Evolutionary conservation across 2,888 invertebrate species (phyloP).

Genomic region (Rhagonycha lutea): DNA sequence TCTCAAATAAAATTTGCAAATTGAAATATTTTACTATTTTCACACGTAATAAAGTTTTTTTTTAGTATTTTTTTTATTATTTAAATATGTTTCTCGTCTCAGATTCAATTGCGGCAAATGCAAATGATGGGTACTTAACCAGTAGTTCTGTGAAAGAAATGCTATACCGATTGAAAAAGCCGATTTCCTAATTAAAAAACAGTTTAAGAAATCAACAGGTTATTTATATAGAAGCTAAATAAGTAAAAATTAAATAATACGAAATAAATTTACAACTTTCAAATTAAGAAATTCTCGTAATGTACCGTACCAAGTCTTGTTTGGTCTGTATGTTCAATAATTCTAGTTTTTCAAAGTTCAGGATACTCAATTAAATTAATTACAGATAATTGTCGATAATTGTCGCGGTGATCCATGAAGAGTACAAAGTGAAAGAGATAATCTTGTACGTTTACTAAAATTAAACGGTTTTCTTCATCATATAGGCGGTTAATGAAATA

Average conservation of each 20-base stretch:
- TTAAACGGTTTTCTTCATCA: neutral
- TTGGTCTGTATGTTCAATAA: neutral
- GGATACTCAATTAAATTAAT: neutral
- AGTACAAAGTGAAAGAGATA: neutral
- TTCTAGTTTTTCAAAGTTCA: neutral
- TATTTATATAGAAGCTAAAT: neutral
- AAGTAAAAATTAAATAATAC: neutral
- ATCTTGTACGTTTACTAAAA: neutral
- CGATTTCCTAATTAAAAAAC: neutral
- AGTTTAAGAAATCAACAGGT: neutral
- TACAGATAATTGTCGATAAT: neutral
- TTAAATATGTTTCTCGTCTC: too few relatives aligned
- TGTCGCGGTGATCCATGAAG: neutral
- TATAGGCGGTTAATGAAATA: neutral
- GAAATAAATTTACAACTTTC: neutral
- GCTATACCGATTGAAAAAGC: neutral
- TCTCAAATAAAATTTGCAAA: too few relatives aligned
- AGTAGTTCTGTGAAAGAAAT: neutral
- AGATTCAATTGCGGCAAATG: neutral
- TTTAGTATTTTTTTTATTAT: too few relatives aligned
- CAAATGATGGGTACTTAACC: neutral
- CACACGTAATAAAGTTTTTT: too few relatives aligned
- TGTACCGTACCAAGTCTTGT: neutral
- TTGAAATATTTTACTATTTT: too few relatives aligned
- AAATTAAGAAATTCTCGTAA: neutral